phyloP scores from a whole-genome alignment of 2,888 invertebrate species.

The Notodonta ziczac region DNA sequence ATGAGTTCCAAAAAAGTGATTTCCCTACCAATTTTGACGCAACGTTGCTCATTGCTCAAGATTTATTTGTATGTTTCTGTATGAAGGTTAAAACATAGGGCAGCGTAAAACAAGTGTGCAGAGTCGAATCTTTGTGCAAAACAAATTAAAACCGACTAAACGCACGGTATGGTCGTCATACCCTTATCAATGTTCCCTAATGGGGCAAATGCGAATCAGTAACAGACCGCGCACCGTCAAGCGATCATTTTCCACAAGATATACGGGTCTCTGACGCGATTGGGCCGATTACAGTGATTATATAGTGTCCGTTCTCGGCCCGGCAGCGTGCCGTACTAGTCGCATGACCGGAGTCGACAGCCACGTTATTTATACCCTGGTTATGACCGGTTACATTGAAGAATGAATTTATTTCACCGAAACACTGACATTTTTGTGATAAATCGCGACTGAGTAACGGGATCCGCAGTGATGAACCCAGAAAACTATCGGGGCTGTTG shows the following conservation, averaged over 20 bases:
- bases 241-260: conserved; percentile 37
- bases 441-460: conserved; percentile 16
- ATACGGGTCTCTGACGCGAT: conserved; percentile 43
- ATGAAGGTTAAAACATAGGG: neutral
- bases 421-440: conserved; percentile 32
- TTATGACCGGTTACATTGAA: conserved; percentile 27
- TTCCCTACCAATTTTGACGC: no score
- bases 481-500: conserved; percentile 2
- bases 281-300: conserved; percentile 44
- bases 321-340: conserved; percentile 12
- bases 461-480: conserved; percentile 1
- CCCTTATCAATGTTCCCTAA: conserved; percentile 11
- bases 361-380: conserved; percentile 22
- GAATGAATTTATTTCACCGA: conserved; percentile 31
- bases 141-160: no score
- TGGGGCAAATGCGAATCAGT: conserved; percentile 6
- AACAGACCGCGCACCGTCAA: conserved; percentile 16
- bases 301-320: conserved; percentile 21
- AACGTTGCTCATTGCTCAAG: no score
- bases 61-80: no score
- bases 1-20: no score
- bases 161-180: no score
- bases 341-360: conserved; percentile 16
- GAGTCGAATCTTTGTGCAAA: no score
- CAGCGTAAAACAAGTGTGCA: neutral